These are phyloP conservation scores for Herminia tarsipennalis DNA, from an alignment of 2,888 invertebrate genomes.

Conservation along the genomic window DNA sequence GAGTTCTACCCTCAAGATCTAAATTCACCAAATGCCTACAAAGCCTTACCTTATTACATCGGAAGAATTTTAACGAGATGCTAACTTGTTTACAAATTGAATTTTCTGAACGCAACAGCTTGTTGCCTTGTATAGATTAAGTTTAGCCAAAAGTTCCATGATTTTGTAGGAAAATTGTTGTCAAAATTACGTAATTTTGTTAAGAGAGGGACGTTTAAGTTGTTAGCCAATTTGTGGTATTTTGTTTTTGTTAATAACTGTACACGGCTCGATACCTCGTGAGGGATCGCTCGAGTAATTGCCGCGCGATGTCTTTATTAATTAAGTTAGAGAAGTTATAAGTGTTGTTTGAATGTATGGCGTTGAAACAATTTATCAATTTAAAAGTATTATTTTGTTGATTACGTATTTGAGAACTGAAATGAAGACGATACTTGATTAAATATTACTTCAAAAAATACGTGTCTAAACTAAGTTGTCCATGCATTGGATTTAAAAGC, in stretches of 20 bases:
- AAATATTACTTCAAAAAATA: no score
- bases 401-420: no score
- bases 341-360: no score
- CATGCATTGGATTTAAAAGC: no score
- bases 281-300: slow-evolving; percentile 12
- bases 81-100: slow-evolving; percentile 84
- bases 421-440: no score
- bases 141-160: slow-evolving; percentile 76
- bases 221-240: slow-evolving; percentile 47
- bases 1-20: slow-evolving; percentile 38
- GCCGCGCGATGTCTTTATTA: neutral
- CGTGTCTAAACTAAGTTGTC: no score
- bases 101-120: slow-evolving; percentile 77
- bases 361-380: no score
- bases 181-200: slow-evolving; percentile 59
- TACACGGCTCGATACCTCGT: slow-evolving; percentile 36
- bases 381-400: no score
- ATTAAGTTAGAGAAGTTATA: neutral
- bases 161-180: slow-evolving; percentile 69
- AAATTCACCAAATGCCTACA: slow-evolving; percentile 63
- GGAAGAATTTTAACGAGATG: slow-evolving; percentile 82
- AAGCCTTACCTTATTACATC: slow-evolving; percentile 74
- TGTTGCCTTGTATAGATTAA: slow-evolving; percentile 76
- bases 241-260: slow-evolving; percentile 41
- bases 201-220: slow-evolving; percentile 49